A percentile compares a stretch with the other conserved stretches of the same genome.
These are phyloP conservation scores for Zeuzera pyrina DNA, from an alignment of 2,888 invertebrate species.

Conservation along the genomic window DNA sequence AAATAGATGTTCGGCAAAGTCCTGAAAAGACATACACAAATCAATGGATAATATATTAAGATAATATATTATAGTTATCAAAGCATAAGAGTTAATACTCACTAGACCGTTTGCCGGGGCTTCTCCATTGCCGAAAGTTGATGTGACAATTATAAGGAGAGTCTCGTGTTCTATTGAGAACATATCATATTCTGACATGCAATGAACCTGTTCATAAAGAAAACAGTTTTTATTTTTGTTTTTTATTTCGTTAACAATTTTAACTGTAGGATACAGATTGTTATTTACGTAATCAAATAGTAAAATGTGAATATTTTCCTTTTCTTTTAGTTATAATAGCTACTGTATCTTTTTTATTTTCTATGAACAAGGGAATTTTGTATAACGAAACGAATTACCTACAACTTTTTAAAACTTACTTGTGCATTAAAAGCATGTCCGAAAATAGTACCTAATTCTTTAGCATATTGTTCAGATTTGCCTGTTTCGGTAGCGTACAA, in stretches of 20 bases:
- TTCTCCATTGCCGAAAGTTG: constrained; percentile 97
- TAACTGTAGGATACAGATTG: too few species aligned
- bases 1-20: constrained; percentile 52
- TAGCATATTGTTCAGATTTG: constrained; percentile 95
- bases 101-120: constrained; percentile 97
- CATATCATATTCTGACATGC: constrained; percentile 95
- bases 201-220: constrained; percentile 91
- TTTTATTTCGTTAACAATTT: constrained; percentile 7
- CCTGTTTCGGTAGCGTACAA: constrained; percentile 96
- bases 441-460: constrained; percentile 89
- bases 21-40: constrained; percentile 25
- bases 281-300: too few species aligned
- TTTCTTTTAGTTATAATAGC: too few species aligned
- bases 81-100: constrained; percentile 28
- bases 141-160: constrained; percentile 90
- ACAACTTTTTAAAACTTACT: constrained; percentile 66
- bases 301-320: too few species aligned
- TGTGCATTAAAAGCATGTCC: constrained; percentile 96
- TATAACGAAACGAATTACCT: too few species aligned
- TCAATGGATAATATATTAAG: constrained; percentile 9
- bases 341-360: too few species aligned
- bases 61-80: too few species aligned
- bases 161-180: constrained; percentile 96
- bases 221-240: constrained; percentile 9
- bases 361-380: too few species aligned